Evolutionary conservation across 2,797 vertebrate genomes (phyloP).

Genomic region (Ctenopoma kingsleyae): DNA sequence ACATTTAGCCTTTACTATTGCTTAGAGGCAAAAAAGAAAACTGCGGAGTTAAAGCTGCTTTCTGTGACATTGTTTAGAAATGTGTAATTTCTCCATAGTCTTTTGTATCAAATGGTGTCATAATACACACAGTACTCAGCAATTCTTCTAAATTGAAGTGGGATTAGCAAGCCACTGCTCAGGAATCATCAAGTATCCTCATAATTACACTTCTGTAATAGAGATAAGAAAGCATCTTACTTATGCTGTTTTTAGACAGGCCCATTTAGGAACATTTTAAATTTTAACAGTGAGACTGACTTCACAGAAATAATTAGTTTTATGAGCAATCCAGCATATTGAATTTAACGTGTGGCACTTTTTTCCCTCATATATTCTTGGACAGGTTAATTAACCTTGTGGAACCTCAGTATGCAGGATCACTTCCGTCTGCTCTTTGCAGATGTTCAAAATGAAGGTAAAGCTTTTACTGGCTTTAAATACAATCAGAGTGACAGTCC

Average conservation of each 20-base stretch:
- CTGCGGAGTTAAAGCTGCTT: constrained; percentile 14
- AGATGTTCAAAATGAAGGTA: constrained; percentile 10
- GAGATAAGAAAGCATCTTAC: constrained; percentile 1
- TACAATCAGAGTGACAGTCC: constrained; percentile 29
- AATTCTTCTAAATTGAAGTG: constrained; percentile 21
- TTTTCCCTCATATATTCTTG: constrained; percentile 5
- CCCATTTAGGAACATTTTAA: neutral
- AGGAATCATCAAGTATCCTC: constrained; percentile 30
- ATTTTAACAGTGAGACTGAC: neutral
- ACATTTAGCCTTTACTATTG: constrained; percentile 13
- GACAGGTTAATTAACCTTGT: constrained; percentile 39
- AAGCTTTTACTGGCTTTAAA: neutral
- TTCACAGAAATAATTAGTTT: neutral
- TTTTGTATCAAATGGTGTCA: constrained; percentile 20
- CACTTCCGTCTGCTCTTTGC: neutral
- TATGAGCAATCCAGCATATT: neutral
- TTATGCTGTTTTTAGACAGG: constrained; percentile 1
- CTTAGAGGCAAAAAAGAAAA: constrained; percentile 27
- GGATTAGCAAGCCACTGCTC: constrained; percentile 15
- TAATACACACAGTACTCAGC: constrained; percentile 29
- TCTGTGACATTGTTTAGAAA: constrained; percentile 14
- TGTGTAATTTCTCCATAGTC: neutral
- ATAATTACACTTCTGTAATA: constrained; percentile 31
- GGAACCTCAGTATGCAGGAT: neutral
- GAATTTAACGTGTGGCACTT: constrained; percentile 4